Evolutionary conservation across 2,888 invertebrate species (phyloP).

Genomic region (Vannuccia rotundouncinata): DNA sequence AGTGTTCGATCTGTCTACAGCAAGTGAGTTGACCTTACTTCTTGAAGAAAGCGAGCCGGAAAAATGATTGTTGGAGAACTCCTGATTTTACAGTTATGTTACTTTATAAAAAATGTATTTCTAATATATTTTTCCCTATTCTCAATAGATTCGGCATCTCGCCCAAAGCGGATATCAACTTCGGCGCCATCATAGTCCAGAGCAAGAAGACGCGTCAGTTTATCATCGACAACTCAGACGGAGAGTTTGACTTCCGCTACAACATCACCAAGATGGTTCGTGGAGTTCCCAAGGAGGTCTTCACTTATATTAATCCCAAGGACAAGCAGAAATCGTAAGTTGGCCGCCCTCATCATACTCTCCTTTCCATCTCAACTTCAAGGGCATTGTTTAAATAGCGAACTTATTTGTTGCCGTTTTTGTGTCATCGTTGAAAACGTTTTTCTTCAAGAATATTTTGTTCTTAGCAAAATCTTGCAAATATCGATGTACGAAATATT

Average conservation of each 20-base stretch:
- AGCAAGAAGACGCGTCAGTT: slow-evolving; percentile 54
- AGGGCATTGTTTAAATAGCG: not conserved
- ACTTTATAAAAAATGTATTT: not conserved
- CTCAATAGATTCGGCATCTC: slow-evolving; percentile 51
- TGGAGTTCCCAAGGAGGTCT: not conserved
- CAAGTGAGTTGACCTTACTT: slow-evolving; percentile 49
- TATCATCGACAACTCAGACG: slow-evolving; percentile 53
- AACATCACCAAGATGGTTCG: slow-evolving; percentile 44
- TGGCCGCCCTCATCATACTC: not conserved
- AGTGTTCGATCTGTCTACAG: slow-evolving; percentile 54
- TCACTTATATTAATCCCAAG: slow-evolving; percentile 4
- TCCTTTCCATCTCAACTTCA: not conserved
- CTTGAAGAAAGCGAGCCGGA: not conserved
- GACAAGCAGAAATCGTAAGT: slow-evolving; percentile 10
- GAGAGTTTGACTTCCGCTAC: slow-evolving; percentile 57
- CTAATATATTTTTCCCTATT: not conserved
- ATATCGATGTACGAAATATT: too few species aligned
- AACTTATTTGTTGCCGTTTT: too few species aligned
- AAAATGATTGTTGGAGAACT: not conserved
- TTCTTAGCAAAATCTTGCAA: too few species aligned
- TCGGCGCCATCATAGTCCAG: slow-evolving; percentile 54
- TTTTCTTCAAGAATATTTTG: too few species aligned
- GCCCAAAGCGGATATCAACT: slow-evolving; percentile 55
- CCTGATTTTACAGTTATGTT: not conserved
- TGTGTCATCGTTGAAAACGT: not conserved